phyloP scores from a whole-genome alignment of 2,797 vertebrate species.

The Phoeniculus purpureus region DNA sequence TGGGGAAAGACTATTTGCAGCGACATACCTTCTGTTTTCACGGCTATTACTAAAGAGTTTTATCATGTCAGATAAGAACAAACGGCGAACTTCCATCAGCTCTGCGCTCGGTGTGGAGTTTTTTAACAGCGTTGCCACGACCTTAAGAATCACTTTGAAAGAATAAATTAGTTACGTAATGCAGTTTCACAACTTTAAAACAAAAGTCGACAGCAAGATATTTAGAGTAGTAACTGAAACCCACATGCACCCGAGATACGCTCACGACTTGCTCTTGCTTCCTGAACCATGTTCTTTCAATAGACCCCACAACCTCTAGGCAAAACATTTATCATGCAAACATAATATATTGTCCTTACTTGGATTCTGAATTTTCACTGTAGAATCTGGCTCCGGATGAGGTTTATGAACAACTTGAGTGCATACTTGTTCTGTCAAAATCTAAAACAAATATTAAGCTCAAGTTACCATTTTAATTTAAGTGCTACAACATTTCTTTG shows the following conservation, averaged over 20 bases:
- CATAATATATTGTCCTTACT: conserved; percentile 82
- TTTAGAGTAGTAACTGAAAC: not conserved
- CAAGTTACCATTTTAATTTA: conserved; percentile 17
- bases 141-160: conserved; percentile 96
- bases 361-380: conserved; percentile 99
- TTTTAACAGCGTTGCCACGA: conserved; percentile 96
- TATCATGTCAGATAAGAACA: conserved; percentile 99
- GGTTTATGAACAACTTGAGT: conserved; percentile 99
- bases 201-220: not conserved
- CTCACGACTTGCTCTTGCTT: not conserved
- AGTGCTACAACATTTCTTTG: not conserved
- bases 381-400: conserved; percentile 96
- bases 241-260: not conserved
- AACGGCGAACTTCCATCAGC: conserved; percentile 97
- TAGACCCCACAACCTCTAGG: not conserved
- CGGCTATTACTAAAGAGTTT: conserved; percentile 99
- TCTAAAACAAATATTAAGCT: conserved; percentile 80
- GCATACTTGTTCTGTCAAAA: conserved; percentile 98
- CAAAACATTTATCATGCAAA: not conserved
- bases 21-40: conserved; percentile 92
- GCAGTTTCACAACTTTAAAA: not conserved
- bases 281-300: not conserved
- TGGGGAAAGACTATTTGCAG: not conserved
- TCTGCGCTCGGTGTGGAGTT: conserved; percentile 94
- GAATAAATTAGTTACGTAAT: conserved; percentile 51